These are phyloP conservation scores for Agriopis aurantiaria DNA, from an alignment of 2,888 invertebrate species.

Conservation along the genomic window DNA sequence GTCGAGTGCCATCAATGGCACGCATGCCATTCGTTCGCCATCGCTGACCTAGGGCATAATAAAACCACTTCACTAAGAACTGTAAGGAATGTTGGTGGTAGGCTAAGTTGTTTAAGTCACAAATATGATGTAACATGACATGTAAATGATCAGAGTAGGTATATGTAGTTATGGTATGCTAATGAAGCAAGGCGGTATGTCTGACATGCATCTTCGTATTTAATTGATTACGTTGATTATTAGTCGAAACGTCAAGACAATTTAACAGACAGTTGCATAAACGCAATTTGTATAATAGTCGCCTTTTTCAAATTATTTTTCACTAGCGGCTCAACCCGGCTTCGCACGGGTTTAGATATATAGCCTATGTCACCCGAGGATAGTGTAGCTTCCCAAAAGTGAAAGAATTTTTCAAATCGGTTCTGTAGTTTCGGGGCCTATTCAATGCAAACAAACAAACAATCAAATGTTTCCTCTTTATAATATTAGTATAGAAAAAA, in stretches of 20 bases:
- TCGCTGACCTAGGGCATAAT: not conserved
- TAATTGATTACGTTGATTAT: constrained; percentile 26
- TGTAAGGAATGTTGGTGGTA: not conserved
- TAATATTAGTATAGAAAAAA: too few relatives aligned
- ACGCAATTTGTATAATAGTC: constrained; percentile 2
- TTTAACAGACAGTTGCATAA: constrained; percentile 23
- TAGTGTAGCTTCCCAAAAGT: too few relatives aligned
- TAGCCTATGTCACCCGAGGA: too few relatives aligned
- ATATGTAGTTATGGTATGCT: constrained; percentile 21
- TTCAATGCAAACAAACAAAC: too few relatives aligned
- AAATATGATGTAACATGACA: constrained; percentile 18
- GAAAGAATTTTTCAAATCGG: too few relatives aligned
- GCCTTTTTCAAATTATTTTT: not conserved
- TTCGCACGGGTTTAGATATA: too few relatives aligned
- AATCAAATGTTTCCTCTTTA: too few relatives aligned
- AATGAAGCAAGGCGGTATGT: constrained; percentile 28
- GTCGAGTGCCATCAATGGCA: too few relatives aligned
- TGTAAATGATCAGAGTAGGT: constrained; percentile 16
- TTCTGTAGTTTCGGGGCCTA: too few relatives aligned
- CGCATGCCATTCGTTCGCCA: too few relatives aligned
- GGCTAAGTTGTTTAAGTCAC: constrained; percentile 17
- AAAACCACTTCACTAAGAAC: not conserved
- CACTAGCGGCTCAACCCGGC: too few relatives aligned
- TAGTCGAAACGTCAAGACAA: constrained; percentile 14
- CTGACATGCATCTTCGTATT: constrained; percentile 24